These are phyloP conservation scores for Salarias fasciatus DNA, from an alignment of 2,797 vertebrate genomes.

Conservation along the genomic window DNA sequence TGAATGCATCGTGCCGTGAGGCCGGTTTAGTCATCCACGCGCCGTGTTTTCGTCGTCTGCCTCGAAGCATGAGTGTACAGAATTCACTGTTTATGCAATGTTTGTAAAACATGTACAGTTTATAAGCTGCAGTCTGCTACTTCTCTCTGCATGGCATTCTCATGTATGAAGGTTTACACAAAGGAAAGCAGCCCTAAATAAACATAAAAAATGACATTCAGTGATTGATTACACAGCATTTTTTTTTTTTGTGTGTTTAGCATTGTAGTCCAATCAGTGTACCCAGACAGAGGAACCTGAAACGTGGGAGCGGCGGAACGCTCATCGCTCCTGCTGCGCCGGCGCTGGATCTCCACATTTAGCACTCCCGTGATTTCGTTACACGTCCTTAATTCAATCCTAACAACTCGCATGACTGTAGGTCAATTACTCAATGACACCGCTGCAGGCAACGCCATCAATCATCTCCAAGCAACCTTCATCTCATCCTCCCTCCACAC, in stretches of 20 bases:
- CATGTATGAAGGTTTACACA: too few species aligned
- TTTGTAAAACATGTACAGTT: not conserved
- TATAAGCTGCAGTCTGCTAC: not conserved
- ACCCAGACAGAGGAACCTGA: slow-evolving; percentile 13
- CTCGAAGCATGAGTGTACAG: not conserved
- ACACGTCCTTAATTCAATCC: slow-evolving; percentile 64
- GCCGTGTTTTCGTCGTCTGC: slow-evolving; percentile 30
- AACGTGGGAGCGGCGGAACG: slow-evolving; percentile 25
- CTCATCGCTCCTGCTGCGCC: slow-evolving; percentile 55
- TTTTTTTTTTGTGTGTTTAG: slow-evolving; percentile 2
- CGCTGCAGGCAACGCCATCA: slow-evolving; percentile 60
- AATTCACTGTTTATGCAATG: not conserved
- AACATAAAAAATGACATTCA: not conserved
- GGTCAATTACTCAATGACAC: slow-evolving; percentile 66
- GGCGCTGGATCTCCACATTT: slow-evolving; percentile 37
- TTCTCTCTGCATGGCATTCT: too few species aligned
- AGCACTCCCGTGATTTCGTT: slow-evolving; percentile 68
- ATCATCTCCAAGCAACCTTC: slow-evolving; percentile 60
- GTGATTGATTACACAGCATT: not conserved
- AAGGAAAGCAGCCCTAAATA: not conserved
- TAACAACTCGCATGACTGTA: slow-evolving; percentile 60
- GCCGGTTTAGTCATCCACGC: slow-evolving; percentile 40
- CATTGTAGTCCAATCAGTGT: slow-evolving; percentile 8
- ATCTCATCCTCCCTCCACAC: slow-evolving; percentile 29
- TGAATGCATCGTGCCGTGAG: slow-evolving; percentile 34